These are phyloP conservation scores for Darevskia nairensis DNA, from an alignment of 2,797 vertebrate species.

Conservation along the genomic window DNA sequence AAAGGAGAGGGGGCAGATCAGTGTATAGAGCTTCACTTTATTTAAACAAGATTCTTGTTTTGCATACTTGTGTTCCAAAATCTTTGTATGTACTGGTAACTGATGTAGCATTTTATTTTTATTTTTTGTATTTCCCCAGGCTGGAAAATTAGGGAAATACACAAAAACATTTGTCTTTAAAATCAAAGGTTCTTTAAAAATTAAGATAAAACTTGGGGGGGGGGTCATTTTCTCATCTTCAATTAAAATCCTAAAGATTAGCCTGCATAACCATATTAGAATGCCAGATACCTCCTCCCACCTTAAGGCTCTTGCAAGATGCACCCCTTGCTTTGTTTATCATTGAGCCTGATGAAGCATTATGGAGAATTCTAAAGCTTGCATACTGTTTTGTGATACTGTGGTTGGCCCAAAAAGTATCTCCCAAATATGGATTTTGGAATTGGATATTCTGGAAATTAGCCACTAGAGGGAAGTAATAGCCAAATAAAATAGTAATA, in stretches of 20 bases:
- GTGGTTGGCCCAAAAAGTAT: too few relatives aligned
- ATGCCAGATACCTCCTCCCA: too few relatives aligned
- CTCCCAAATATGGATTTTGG: not conserved
- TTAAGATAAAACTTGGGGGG: not conserved
- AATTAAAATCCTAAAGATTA: not conserved
- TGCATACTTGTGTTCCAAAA: not conserved
- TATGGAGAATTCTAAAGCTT: too few relatives aligned
- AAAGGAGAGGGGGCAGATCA: not conserved
- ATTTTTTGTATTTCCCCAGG: not conserved
- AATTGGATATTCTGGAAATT: not conserved
- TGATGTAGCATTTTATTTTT: not conserved
- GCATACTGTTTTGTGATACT: too few relatives aligned
- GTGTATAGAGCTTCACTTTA: not conserved
- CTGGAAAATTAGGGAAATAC: not conserved
- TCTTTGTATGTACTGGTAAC: not conserved
- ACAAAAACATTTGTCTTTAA: not conserved
- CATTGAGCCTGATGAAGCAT: too few relatives aligned
- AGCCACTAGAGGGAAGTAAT: constrained; percentile 10
- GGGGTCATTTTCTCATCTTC: not conserved
- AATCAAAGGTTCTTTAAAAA: not conserved
- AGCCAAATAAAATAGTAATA: not conserved
- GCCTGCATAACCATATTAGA: too few relatives aligned
- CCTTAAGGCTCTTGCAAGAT: too few relatives aligned
- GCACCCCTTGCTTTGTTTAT: too few relatives aligned
- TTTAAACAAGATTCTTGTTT: not conserved